A percentile compares a stretch with the other conserved stretches of the same genome.
These are phyloP conservation scores for Pachyrhynchus sulphureomaculatus DNA, from an alignment of 1,140 invertebrate species.

Conservation along the genomic window DNA sequence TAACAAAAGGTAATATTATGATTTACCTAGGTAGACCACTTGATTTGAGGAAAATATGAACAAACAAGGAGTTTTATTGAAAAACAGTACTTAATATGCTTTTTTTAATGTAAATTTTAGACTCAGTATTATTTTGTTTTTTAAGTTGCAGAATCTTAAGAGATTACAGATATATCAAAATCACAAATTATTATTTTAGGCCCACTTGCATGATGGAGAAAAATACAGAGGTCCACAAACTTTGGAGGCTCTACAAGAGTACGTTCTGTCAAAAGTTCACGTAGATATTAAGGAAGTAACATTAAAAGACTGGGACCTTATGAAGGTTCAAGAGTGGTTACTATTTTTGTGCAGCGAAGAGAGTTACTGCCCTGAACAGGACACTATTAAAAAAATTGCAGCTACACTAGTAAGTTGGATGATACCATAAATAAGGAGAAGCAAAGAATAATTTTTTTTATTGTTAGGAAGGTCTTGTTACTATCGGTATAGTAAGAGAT, in stretches of 20 bases:
- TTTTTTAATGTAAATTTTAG: no score
- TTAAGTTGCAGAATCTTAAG: no score
- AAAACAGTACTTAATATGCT: no score
- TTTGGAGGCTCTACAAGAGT: slow-evolving; percentile 53
- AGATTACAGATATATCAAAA: no score
- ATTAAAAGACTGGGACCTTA: slow-evolving; percentile 46
- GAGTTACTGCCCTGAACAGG: slow-evolving; percentile 56
- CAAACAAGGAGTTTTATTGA: no score
- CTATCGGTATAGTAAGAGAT: slow-evolving; percentile 56
- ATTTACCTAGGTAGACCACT: no score
- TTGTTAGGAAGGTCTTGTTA: slow-evolving; percentile 58
- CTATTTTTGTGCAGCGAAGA: slow-evolving; percentile 55
- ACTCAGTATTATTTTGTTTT: no score
- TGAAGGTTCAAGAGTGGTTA: slow-evolving; percentile 45
- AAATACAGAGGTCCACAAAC: slow-evolving; percentile 52
- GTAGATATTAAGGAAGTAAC: slow-evolving; percentile 43
- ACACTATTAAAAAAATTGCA: slow-evolving; percentile 61
- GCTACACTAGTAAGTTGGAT: slow-evolving; percentile 62
- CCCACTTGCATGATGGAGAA: slow-evolving; percentile 48
- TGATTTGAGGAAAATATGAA: no score
- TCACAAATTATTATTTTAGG: no score
- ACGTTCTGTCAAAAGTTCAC: slow-evolving; percentile 52
- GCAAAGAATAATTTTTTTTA: slow-evolving; percentile 25
- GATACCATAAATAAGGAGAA: background rate
- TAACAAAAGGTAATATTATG: slow-evolving; percentile 6